phyloP scores from a whole-genome alignment of 1,140 invertebrate genomes.

The Melipona quadrifasciata region DNA sequence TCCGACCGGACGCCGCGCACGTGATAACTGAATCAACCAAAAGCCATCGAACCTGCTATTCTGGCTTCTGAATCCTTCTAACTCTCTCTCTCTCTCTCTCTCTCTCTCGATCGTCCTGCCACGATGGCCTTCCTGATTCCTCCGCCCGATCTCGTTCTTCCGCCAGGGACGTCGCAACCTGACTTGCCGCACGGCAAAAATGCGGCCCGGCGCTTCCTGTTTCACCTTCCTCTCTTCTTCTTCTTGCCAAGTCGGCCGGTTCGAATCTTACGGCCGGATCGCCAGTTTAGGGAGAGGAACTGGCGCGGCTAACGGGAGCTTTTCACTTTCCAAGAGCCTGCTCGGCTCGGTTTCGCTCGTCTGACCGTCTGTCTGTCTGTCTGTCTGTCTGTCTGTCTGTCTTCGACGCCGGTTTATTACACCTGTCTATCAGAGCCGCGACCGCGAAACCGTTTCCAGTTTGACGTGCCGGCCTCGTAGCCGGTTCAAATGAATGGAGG shows the following conservation, averaged over 20 bases:
- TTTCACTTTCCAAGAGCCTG: constrained; percentile 39
- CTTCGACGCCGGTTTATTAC: constrained; percentile 50
- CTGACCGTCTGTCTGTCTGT: constrained; percentile 36
- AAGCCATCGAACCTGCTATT: constrained; percentile 57
- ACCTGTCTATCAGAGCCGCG: constrained; percentile 52
- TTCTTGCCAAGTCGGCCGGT: background rate
- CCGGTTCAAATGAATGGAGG: constrained; percentile 37
- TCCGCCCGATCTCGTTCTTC: constrained; percentile 50
- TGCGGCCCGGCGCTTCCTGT: constrained; percentile 40
- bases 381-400: constrained; percentile 32
- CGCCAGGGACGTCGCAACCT: constrained; percentile 44
- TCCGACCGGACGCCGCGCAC: constrained; percentile 13
- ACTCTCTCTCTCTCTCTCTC: background rate
- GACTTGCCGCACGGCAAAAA: constrained; percentile 52
- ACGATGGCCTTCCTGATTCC: constrained; percentile 52
- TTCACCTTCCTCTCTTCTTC: background rate
- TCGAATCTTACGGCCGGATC: background rate
- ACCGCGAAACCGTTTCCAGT: constrained; percentile 52
- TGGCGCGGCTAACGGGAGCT: background rate
- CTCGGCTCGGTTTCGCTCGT: background rate
- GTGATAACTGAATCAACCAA: constrained; percentile 64
- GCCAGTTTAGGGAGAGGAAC: constrained; percentile 30
- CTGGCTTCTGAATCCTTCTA: constrained; percentile 17
- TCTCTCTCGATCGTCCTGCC: background rate
- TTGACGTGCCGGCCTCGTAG: constrained; percentile 39